Evolutionary conservation across 2,113 vertebrate species (phyloP), one percentile per base, ranked within the genome.

Genomic region (Leptosomus discolor): DNA sequence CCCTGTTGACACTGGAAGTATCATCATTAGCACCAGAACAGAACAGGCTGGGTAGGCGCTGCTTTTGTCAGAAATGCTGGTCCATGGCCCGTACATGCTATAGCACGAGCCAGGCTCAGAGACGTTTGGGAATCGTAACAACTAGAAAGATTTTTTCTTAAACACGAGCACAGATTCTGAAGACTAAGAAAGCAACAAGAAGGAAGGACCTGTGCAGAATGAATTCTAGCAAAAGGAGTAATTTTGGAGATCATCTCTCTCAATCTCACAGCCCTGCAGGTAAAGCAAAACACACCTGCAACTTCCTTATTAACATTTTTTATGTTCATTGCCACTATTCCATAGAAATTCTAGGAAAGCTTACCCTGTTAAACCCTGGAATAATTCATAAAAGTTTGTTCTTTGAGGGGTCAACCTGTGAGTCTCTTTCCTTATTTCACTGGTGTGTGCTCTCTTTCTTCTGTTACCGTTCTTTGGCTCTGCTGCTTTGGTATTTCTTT

Each of bases 11-110:
- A 26, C 20, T 29, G 39, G 7, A 51, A 39, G 22, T 5, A 32
- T 5, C 19, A 34, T 13, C 48, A 37, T 16, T 4, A 29, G 9
- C 36, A 74, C 7, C 32, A 8, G 24, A 50, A 69, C 18, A 5
- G 26, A 54, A 39, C 0, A 0, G 15, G 11, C 6, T 22, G 36
- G 39, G 53, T 11, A 51, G 21, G 32, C 11, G 17, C 30, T 14
- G 18, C 50, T 23, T 16, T 10, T 10, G 13, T 54, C 48, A 30
- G 80, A 64, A 37, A 8, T 17, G 24, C 32, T 27, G 26, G 46
- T 34, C 68, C 27, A 10, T 5, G 19, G 36, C 9, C 54, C 6
- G 3, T 6, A 41, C 26, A 4, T 4, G 16, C 61, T 70, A 11
- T 24, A 29, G 70, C 15, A 58, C 17, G 15, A 64, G 30, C 17